Percentiles rank a stretch among this genome's conserved stretches.
phyloP scores from a whole-genome alignment of 2,888 invertebrate species.

The Stegophylla sp. region DNA sequence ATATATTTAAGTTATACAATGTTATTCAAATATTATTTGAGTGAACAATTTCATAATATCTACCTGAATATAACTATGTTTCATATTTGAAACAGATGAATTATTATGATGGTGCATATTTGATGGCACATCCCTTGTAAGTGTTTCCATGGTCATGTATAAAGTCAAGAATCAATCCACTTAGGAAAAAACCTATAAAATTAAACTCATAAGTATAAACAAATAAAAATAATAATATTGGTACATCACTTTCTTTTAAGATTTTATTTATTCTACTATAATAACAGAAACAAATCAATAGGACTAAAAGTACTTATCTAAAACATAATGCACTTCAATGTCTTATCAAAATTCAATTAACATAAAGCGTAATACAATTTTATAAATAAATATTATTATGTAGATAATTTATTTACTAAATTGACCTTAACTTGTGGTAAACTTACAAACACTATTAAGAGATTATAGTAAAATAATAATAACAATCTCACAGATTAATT shows the following conservation, averaged over 20 bases:
- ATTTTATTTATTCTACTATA: neutral
- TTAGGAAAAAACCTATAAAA: constrained; percentile 18
- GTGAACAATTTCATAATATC: constrained; percentile 61
- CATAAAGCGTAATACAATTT: constrained; percentile 29
- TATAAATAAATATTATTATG: constrained; percentile 10
- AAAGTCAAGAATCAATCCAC: neutral
- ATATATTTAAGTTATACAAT: constrained; percentile 25
- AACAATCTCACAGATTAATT: neutral
- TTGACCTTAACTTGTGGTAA: constrained; percentile 37
- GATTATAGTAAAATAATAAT: constrained; percentile 33
- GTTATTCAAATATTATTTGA: constrained; percentile 16
- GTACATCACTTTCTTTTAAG: neutral
- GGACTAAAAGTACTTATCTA: constrained; percentile 25
- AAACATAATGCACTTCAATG: constrained; percentile 16
- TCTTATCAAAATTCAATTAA: constrained; percentile 45
- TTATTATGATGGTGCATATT: constrained; percentile 39
- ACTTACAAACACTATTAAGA: constrained; percentile 13
- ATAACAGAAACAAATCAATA: constrained; percentile 31
- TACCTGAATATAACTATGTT: constrained; percentile 68
- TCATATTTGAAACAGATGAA: constrained; percentile 63
- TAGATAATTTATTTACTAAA: constrained; percentile 22
- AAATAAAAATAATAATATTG: constrained; percentile 7
- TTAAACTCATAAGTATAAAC: neutral
- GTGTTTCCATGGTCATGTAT: constrained; percentile 42
- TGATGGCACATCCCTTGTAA: constrained; percentile 50